Conservation (phyloP, 1,140 invertebrate species). For the Atta texana region DNA sequence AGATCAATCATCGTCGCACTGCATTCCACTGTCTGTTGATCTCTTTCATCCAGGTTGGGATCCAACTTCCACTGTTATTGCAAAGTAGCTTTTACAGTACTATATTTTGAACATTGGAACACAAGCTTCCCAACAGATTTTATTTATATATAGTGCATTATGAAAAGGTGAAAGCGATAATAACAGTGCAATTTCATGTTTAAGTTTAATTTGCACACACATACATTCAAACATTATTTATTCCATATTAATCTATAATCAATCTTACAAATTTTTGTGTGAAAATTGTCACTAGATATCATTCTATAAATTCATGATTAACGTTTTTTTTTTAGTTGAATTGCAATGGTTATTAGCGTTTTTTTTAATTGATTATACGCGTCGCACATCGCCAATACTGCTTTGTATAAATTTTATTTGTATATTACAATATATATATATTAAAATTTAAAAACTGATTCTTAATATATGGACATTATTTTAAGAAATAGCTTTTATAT, state of each 20-base stretch:
- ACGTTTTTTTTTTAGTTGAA: slow-evolving; percentile 15
- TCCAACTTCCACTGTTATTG: slow-evolving; percentile 71
- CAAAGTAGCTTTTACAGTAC: slow-evolving; percentile 56
- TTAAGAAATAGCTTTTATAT: slow-evolving; percentile 30
- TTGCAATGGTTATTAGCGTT: slow-evolving; percentile 20
- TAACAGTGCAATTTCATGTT: slow-evolving; percentile 60
- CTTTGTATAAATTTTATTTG: slow-evolving; percentile 53
- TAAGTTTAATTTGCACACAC: slow-evolving; percentile 46
- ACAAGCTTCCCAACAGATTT: slow-evolving; percentile 50
- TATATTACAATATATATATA: slow-evolving; percentile 38
- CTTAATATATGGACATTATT: slow-evolving; percentile 13
- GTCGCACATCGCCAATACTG: background rate
- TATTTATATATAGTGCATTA: slow-evolving; percentile 47
- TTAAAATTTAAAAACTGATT: slow-evolving; percentile 18
- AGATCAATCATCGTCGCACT: slow-evolving; percentile 95
- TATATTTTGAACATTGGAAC: slow-evolving; percentile 31
- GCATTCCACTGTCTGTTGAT: slow-evolving; percentile 91
- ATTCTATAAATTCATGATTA: slow-evolving; percentile 34
- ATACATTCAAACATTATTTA: slow-evolving; percentile 65
- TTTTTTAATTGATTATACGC: slow-evolving; percentile 24
- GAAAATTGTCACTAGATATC: slow-evolving; percentile 22
- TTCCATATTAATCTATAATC: slow-evolving; percentile 53
- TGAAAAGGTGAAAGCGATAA: slow-evolving; percentile 36
- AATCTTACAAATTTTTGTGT: slow-evolving; percentile 46
- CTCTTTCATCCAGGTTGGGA: slow-evolving; percentile 88